Evolutionary conservation across 1,140 invertebrate genomes (phyloP), one percentile per base, ranked within the genome.

Genomic region (Alviniconcha marisindica): DNA sequence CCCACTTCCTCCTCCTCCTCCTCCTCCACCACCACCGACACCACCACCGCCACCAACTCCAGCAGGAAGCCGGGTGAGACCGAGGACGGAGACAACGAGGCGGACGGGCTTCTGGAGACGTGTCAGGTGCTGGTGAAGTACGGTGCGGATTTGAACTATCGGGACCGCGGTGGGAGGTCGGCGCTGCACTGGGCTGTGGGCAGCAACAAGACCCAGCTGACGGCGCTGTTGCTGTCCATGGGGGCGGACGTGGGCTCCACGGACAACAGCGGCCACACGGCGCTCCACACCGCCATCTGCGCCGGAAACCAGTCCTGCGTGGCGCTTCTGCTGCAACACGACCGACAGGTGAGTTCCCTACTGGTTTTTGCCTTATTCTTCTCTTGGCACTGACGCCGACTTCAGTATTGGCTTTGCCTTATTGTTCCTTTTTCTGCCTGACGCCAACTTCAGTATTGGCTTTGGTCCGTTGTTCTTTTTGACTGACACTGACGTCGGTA

Each of bases 161-260:
- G 18, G 40, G 73, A 76, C 73, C n/a, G 24, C 44, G 44, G 28
- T 12, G 73, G 73, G 7, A 28, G 73, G 21, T 31, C 73, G 40
- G 73, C 73, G 24, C 44, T 76, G 7, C 73, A 76, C 40, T 76
- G 73, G 73, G 73, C 73, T 4, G 73, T 51, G 42, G 42, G n/a
- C 31, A 54, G 44, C n/a, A 18, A n/a, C 21, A 28, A 15, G 73
- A 21, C 73, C 28, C 44, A 21, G 42, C 42, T 76, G 73, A 36
- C 28, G 24, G 73, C 1, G 1, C 42, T 51, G 24, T 36, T 76
- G n/a, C 73, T 76, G 42, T 40, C 21, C 21, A 5, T 51, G 40
- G 73, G 44, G 0, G 44, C 42, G 28, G 73, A 48, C 42, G 14
- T 31, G 28, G 38, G 24, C n/a, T 24, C 28, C 42, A 14, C 3